Evolutionary conservation across 1,140 invertebrate genomes (phyloP).

Genomic region (Papilio aristodemus): DNA sequence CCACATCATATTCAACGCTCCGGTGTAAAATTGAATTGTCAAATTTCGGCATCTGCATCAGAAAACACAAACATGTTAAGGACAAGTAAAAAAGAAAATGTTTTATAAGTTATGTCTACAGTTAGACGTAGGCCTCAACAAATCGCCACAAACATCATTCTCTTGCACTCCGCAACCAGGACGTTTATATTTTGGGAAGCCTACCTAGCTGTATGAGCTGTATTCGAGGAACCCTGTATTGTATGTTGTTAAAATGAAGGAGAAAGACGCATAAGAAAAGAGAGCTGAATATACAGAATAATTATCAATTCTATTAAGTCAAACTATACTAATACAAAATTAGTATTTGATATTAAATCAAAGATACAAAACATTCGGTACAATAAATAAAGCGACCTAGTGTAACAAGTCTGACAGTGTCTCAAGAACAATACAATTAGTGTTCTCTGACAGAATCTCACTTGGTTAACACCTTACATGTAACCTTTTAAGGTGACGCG

Average conservation of each 20-base stretch:
- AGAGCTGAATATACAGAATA: too few relatives aligned
- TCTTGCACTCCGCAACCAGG: too few relatives aligned
- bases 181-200: too few relatives aligned
- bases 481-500: conserved; percentile 3
- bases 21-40: conserved; percentile 33
- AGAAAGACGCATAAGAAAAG: too few relatives aligned
- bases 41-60: conserved; percentile 57
- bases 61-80: conserved; percentile 12
- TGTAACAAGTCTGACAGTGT: conserved; percentile 37
- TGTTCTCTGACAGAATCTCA: conserved; percentile 36
- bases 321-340: too few relatives aligned
- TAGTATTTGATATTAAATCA: neutral
- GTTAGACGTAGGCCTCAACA: too few relatives aligned
- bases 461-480: conserved; percentile 40
- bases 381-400: conserved; percentile 7
- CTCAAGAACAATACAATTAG: conserved; percentile 57
- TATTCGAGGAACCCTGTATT: too few relatives aligned
- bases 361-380: neutral
- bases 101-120: too few relatives aligned
- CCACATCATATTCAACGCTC: conserved; percentile 60
- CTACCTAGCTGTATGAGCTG: too few relatives aligned
- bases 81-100: neutral
- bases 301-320: too few relatives aligned
- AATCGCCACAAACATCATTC: too few relatives aligned
- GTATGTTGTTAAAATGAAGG: too few relatives aligned